phyloP scores from a whole-genome alignment of 2,113 vertebrate genomes.

The Halichoeres trimaculatus region DNA sequence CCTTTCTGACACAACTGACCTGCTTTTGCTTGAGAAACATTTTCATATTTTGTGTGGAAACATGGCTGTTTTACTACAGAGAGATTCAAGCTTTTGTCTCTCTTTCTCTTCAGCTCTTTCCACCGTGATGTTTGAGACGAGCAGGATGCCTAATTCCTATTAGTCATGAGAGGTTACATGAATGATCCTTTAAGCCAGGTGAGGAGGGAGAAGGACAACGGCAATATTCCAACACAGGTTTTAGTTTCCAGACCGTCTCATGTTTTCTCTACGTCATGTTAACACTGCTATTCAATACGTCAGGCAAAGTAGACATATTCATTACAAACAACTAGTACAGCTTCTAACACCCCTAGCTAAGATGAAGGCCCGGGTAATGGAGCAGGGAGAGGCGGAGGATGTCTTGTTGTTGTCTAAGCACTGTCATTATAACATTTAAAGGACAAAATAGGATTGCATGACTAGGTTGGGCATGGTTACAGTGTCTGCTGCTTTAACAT shows the following conservation, averaged over 20 bases:
- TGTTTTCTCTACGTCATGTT: slow-evolving; percentile 79
- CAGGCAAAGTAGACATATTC: slow-evolving; percentile 78
- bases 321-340: slow-evolving; percentile 82
- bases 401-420: slow-evolving; percentile 77
- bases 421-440: slow-evolving; percentile 83
- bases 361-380: slow-evolving; percentile 73
- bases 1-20: slow-evolving; percentile 8
- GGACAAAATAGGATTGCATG: slow-evolving; percentile 78
- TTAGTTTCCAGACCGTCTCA: slow-evolving; percentile 74
- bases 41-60: neutral
- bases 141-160: slow-evolving; percentile 42
- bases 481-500: slow-evolving; percentile 51
- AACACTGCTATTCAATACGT: slow-evolving; percentile 69
- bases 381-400: slow-evolving; percentile 57
- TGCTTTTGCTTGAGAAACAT: slow-evolving; percentile 1
- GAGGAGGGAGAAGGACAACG: slow-evolving; percentile 71
- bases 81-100: neutral
- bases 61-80: neutral
- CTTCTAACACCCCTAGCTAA: slow-evolving; percentile 79
- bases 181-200: slow-evolving; percentile 72
- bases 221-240: slow-evolving; percentile 72
- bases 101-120: slow-evolving; percentile 33
- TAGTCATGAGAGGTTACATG: slow-evolving; percentile 71
- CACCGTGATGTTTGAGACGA: slow-evolving; percentile 26
- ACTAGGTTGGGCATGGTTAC: slow-evolving; percentile 65